phyloP scores from a whole-genome alignment of 2,888 invertebrate species.

The Drosophila kambysellisi region DNA sequence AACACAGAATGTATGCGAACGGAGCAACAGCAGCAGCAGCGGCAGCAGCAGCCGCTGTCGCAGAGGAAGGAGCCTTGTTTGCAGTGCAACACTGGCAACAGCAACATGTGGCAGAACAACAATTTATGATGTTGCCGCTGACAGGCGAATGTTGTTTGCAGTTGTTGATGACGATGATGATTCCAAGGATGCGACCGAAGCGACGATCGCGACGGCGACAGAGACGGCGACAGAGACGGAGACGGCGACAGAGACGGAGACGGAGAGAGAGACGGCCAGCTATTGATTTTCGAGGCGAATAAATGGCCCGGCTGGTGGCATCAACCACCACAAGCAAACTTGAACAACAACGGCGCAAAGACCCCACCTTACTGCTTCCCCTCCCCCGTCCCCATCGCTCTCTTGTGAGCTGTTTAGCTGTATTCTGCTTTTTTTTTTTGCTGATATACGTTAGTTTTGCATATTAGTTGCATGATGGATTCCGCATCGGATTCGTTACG shows the following conservation, averaged over 20 bases:
- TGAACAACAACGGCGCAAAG: slow-evolving; percentile 17
- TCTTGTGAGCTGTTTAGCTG: slow-evolving; percentile 29
- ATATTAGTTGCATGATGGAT: slow-evolving; percentile 77
- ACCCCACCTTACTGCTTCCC: not conserved
- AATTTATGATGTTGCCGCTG: slow-evolving; percentile 84
- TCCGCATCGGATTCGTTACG: slow-evolving; percentile 56
- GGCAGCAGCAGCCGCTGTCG: not conserved
- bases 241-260: slow-evolving; percentile 21
- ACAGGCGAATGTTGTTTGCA: slow-evolving; percentile 83
- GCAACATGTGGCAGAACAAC: slow-evolving; percentile 82
- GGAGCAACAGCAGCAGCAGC: not conserved
- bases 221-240: not conserved
- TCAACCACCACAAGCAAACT: slow-evolving; percentile 20
- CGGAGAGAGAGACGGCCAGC: slow-evolving; percentile 28
- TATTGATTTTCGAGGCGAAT: slow-evolving; percentile 62
- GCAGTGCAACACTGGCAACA: slow-evolving; percentile 29
- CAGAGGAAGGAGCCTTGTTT: slow-evolving; percentile 21
- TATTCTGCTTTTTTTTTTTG: slow-evolving; percentile 7
- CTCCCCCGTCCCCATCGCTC: not conserved
- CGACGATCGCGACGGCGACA: slow-evolving; percentile 37
- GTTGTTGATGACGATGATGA: slow-evolving; percentile 81
- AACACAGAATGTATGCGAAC: slow-evolving; percentile 3
- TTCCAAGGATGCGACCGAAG: slow-evolving; percentile 66
- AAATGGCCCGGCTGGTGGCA: slow-evolving; percentile 40
- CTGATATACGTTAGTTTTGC: slow-evolving; percentile 63